These are phyloP conservation scores for Drosophila kokeensis DNA, from an alignment of 2,888 invertebrate species.

Conservation along the genomic window DNA sequence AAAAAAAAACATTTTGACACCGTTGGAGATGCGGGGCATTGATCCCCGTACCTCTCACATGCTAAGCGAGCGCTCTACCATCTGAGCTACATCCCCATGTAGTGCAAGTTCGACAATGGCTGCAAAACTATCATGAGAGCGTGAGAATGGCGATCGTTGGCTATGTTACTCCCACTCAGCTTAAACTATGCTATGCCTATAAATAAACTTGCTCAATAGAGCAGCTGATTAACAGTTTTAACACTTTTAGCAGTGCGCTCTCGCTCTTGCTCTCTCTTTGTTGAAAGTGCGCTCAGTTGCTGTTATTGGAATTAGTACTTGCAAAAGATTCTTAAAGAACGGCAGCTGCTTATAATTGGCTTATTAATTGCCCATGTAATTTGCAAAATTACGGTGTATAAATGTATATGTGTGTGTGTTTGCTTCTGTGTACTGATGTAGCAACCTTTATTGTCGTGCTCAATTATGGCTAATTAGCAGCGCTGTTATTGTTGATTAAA, in stretches of 20 bases:
- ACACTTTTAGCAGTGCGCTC: constrained; percentile 43
- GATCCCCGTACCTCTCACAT: constrained; percentile 85
- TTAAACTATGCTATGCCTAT: constrained; percentile 38
- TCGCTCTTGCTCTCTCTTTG: constrained; percentile 9
- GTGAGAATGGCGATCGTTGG: constrained; percentile 21
- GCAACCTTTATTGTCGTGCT: constrained; percentile 54
- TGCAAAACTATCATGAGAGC: constrained; percentile 13
- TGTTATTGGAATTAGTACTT: constrained; percentile 37
- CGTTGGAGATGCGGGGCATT: constrained; percentile 83
- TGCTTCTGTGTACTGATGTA: constrained; percentile 1
- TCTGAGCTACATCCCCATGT: constrained; percentile 84
- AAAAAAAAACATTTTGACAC: constrained; percentile 5
- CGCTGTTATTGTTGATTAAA: constrained; percentile 67
- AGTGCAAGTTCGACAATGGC: not conserved
- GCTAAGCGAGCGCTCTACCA: constrained; percentile 85
- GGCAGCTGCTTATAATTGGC: constrained; percentile 63
- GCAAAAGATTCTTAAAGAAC: constrained; percentile 18
- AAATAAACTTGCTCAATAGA: constrained; percentile 40
- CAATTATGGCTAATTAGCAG: constrained; percentile 76
- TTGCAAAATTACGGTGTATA: constrained; percentile 55
- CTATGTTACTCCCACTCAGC: constrained; percentile 29
- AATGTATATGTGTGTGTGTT: constrained; percentile 9
- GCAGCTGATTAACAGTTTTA: constrained; percentile 56
- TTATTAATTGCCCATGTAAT: constrained; percentile 67
- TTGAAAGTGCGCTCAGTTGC: constrained; percentile 1